These are phyloP conservation scores for Leptogaster cylindrica DNA, from an alignment of 2,888 invertebrate genomes.

Conservation along the genomic window DNA sequence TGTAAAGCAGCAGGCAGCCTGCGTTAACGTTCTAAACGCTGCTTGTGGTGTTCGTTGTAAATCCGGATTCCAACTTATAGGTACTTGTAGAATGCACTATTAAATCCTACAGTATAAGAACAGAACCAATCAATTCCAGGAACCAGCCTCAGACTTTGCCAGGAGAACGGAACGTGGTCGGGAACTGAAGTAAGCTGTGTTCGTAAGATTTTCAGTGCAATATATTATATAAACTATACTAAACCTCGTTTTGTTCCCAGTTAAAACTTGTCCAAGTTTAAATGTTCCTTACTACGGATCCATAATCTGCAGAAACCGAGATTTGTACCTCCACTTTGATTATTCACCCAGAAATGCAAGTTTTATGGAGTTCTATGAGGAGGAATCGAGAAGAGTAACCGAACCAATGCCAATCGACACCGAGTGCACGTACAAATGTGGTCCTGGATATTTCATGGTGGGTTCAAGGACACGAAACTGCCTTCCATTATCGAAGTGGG, in stretches of 20 bases:
- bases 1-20: conserved; percentile 66
- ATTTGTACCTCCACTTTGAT: conserved; percentile 52
- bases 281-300: conserved; percentile 66
- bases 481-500: conserved; percentile 72
- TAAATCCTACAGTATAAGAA: too few relatives aligned
- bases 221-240: conserved; percentile 9
- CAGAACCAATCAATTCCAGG: conserved; percentile 37
- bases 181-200: conserved; percentile 69
- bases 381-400: conserved; percentile 50
- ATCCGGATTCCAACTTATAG: conserved; percentile 66
- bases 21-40: conserved; percentile 71
- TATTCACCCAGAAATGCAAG: conserved; percentile 51
- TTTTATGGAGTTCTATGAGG: conserved; percentile 49
- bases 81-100: conserved; percentile 50
- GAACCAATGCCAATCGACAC: conserved; percentile 67
- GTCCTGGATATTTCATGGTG: conserved; percentile 68
- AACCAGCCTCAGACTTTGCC: conserved; percentile 69
- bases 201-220: conserved; percentile 61
- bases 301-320: conserved; percentile 64
- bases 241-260: conserved; percentile 56
- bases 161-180: conserved; percentile 71
- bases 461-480: conserved; percentile 71
- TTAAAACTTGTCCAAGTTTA: conserved; percentile 69
- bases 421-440: conserved; percentile 70
- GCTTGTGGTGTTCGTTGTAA: conserved; percentile 73